Conservation (phyloP, 2,113 vertebrate genomes). For the Brachyistius frenatus region DNA sequence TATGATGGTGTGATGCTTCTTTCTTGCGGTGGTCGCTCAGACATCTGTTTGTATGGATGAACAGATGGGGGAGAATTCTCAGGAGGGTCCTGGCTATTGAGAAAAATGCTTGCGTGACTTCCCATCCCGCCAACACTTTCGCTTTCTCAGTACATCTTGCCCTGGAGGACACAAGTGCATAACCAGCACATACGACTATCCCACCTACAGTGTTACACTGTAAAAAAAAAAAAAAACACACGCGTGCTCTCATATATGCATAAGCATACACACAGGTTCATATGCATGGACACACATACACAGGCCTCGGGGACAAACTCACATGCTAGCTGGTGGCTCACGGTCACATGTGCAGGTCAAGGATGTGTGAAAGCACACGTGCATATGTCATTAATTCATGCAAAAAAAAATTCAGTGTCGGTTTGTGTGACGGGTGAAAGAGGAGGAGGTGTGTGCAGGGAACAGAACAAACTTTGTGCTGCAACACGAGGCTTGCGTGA, state of each 20-base stretch:
- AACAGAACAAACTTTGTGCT: neutral
- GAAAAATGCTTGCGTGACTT: slow-evolving; percentile 69
- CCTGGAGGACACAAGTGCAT: slow-evolving; percentile 66
- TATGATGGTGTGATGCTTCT: slow-evolving; percentile 54
- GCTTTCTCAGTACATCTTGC: slow-evolving; percentile 62
- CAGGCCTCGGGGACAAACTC: slow-evolving; percentile 24
- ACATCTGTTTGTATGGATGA: slow-evolving; percentile 75
- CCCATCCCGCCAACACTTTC: slow-evolving; percentile 54
- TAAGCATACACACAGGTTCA: slow-evolving; percentile 6
- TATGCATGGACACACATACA: slow-evolving; percentile 44
- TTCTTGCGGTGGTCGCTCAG: slow-evolving; percentile 55
- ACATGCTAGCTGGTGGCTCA: slow-evolving; percentile 51
- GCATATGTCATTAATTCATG: slow-evolving; percentile 42
- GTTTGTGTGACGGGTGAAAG: neutral
- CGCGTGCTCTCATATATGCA: neutral
- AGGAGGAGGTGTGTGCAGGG: neutral
- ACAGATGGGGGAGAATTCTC: slow-evolving; percentile 63
- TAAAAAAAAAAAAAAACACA: slow-evolving; percentile 22
- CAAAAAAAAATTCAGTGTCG: slow-evolving; percentile 1
- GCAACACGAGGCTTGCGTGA: neutral
- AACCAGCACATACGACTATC: slow-evolving; percentile 63
- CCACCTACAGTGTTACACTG: slow-evolving; percentile 59
- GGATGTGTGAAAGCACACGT: slow-evolving; percentile 47
- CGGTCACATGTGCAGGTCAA: slow-evolving; percentile 59
- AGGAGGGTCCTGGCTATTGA: slow-evolving; percentile 62